Conservation (phyloP, 2,797 vertebrate genomes). For the Acanthis flammea region DNA sequence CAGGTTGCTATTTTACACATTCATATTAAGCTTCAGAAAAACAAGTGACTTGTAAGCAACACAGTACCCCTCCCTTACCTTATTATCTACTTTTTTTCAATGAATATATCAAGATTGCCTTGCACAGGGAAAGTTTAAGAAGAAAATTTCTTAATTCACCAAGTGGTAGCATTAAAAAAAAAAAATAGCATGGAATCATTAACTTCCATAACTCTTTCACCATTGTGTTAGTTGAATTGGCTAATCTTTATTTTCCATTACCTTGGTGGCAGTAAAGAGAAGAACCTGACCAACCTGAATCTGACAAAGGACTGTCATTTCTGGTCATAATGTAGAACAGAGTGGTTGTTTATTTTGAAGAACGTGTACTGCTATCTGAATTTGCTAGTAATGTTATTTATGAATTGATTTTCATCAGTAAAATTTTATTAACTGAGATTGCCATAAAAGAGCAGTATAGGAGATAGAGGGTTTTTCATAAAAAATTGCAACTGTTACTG, state of each 20-base stretch:
- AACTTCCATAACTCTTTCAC: neutral
- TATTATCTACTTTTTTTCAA: neutral
- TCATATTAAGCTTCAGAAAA: neutral
- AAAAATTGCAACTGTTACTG: neutral
- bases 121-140: neutral
- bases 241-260: neutral
- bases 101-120: neutral
- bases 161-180: neutral
- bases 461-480: accelerated
- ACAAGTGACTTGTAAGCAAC: neutral
- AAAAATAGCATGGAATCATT: neutral
- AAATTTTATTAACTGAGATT: neutral
- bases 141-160: neutral
- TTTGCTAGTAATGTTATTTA: neutral
- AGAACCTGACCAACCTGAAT: neutral
- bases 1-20: neutral
- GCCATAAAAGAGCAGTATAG: neutral
- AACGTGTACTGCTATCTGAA: neutral
- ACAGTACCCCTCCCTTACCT: neutral
- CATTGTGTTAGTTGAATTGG: neutral
- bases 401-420: neutral
- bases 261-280: neutral
- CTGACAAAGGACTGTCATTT: neutral
- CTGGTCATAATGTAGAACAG: neutral
- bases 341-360: neutral